Base-by-base conservation (phyloP, 2,888 invertebrate species). In the Stenchaetothrips biformis region DNA sequence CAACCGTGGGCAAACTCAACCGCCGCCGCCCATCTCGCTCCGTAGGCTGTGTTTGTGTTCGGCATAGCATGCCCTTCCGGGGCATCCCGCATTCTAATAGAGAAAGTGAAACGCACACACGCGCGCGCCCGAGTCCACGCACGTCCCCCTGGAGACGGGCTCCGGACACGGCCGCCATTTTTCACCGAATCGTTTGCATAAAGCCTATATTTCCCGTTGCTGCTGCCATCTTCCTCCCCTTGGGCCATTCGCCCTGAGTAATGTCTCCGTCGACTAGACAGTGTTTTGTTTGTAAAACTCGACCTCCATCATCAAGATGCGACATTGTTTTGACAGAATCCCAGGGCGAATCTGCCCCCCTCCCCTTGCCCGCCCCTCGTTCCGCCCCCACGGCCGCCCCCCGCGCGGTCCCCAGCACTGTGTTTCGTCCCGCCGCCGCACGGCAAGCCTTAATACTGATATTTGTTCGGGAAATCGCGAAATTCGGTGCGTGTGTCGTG, bases 281-380 rank as follows among this genome's bases (percentile, higher is more conserved):
- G 67, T 74, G 67, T 74, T 74, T 74, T 74, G 67, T 74, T 74
- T 74, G 67, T 74, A 74, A 74, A 74, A 74, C 67, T 74, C 67
- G 67, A 74, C 67, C 67, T 74, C 67, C 67, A 74, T 74, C 67
- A 74, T 74, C 67, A 74, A 74, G 67, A 74, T 74, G 67, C 67
- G 67, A 74, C 67, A 74, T 74, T 74, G 67, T 74, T 74, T 74
- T 74, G 67, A 74, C 67, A 74, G 67, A 21, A 74, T 25, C 37
- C 37, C 37, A 2, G 37, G 37, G 37, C 37, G 37, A 2, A 37
- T 37, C 37, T 4, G n/a, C 25, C 67, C 67, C 59, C 59, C 59
- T 59, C 16, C 18, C 13, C 13, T 16, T 18, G 6, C 59, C 59
- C 13, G 18, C 16, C 59, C 16, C 59, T 59, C 59, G 16, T 18